Percentiles rank a stretch among this genome's conserved stretches.
These are phyloP conservation scores for Antheraea assamensis DNA, from an alignment of 2,888 invertebrate species.

Conservation along the genomic window DNA sequence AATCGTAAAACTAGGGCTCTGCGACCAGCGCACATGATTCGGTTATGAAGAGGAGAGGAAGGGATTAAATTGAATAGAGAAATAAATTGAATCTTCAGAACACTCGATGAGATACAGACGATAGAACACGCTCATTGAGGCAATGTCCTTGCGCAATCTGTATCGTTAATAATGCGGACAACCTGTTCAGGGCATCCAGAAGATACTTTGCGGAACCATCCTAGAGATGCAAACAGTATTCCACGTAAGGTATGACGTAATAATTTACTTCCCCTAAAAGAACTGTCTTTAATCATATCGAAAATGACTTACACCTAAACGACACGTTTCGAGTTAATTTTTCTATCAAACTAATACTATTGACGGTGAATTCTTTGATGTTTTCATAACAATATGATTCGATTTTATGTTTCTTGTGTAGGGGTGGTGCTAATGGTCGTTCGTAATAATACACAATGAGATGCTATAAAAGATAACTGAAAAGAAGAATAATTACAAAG, in stretches of 20 bases:
- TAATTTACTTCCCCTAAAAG: neutral
- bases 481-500: conserved; percentile 2
- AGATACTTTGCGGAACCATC: too few relatives aligned
- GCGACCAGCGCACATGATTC: too few relatives aligned
- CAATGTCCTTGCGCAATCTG: too few relatives aligned
- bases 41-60: too few relatives aligned
- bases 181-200: too few relatives aligned
- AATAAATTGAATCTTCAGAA: too few relatives aligned
- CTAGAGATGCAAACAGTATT: too few relatives aligned
- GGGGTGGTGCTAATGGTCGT: conserved; percentile 10
- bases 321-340: neutral
- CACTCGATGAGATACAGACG: too few relatives aligned
- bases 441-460: conserved; percentile 6
- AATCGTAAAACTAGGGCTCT: too few relatives aligned
- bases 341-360: neutral
- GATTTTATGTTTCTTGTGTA: neutral
- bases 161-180: too few relatives aligned
- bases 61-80: too few relatives aligned
- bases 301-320: neutral
- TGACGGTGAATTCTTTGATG: neutral
- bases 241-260: neutral
- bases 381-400: neutral
- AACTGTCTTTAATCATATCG: neutral
- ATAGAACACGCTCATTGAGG: too few relatives aligned
- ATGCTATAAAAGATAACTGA: conserved; percentile 10